These are phyloP conservation scores for Lissocephala sabroskyi DNA, from an alignment of 2,888 invertebrate genomes.

Conservation along the genomic window DNA sequence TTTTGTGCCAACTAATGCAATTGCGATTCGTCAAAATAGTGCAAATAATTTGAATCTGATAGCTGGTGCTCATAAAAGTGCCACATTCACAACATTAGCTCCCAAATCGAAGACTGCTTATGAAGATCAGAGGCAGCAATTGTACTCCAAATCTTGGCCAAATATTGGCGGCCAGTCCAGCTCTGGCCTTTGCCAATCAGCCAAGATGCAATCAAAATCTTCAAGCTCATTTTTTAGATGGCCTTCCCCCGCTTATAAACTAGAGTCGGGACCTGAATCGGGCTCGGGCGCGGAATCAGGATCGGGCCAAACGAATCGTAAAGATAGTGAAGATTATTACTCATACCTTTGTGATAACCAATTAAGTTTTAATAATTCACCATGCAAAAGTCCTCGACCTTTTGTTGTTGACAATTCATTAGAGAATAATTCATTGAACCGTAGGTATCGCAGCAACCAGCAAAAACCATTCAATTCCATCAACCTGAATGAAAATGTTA, in stretches of 20 bases:
- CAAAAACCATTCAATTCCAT: constrained; percentile 7
- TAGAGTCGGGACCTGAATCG: too few relatives aligned
- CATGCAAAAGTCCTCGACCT: constrained; percentile 60
- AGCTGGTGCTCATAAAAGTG: neutral
- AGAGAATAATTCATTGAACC: constrained; percentile 11
- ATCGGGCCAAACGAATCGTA: constrained; percentile 1
- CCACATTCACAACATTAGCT: constrained; percentile 9
- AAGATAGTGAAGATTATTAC: constrained; percentile 47
- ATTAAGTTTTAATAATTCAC: constrained; percentile 65
- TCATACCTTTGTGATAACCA: constrained; percentile 68
- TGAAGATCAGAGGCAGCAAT: too few relatives aligned
- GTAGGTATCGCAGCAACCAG: constrained; percentile 12
- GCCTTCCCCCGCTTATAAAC: too few relatives aligned
- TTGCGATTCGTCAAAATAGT: constrained; percentile 53
- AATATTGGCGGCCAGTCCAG: constrained; percentile 9
- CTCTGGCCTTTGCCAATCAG: constrained; percentile 1
- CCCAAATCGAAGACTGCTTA: constrained; percentile 12
- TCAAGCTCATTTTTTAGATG: constrained; percentile 8
- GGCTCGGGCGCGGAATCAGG: too few relatives aligned
- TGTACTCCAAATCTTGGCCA: constrained; percentile 17
- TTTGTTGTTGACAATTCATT: constrained; percentile 28
- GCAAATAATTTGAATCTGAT: constrained; percentile 41
- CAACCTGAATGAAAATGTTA: constrained; percentile 15
- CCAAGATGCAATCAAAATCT: constrained; percentile 15
- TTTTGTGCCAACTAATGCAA: constrained; percentile 52